Conservation (phyloP, 2,113 vertebrate genomes). For the Dascyllus trimaculatus region DNA sequence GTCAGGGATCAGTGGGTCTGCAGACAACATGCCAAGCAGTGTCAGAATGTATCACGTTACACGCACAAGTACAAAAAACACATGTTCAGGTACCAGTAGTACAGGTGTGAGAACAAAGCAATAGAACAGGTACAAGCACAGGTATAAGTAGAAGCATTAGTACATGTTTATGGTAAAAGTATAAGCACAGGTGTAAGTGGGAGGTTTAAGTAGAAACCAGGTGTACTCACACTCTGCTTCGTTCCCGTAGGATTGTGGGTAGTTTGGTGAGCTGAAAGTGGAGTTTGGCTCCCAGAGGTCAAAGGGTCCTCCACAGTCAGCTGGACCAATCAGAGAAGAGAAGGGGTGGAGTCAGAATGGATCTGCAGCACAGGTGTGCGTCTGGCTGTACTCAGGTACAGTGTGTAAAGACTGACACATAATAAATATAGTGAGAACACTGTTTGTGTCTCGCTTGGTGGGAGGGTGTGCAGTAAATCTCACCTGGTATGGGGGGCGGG, state of each 20-base stretch:
- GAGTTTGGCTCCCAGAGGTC: slow-evolving; percentile 91
- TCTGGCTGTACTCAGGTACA: not conserved
- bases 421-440: not conserved
- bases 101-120: not conserved
- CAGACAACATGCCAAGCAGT: no score
- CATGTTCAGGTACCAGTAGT: no score
- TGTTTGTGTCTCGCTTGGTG: not conserved
- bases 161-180: not conserved
- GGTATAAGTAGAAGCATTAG: not conserved
- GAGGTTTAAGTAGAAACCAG: not conserved
- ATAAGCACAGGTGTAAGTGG: not conserved
- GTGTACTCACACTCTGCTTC: slow-evolving; percentile 88
- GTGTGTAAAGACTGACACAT: fast-evolving
- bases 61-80: no score
- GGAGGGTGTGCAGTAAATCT: not conserved
- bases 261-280: slow-evolving; percentile 91
- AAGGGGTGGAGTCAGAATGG: not conserved
- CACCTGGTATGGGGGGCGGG: slow-evolving; percentile 83
- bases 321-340: slow-evolving; percentile 77
- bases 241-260: slow-evolving; percentile 88
- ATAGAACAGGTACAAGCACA: not conserved
- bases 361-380: not conserved
- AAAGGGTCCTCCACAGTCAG: slow-evolving; percentile 92
- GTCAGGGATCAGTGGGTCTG: no score
- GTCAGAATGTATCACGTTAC: no score